These are phyloP conservation scores for Mystacornis crossleyi DNA, from an alignment of 2,113 vertebrate genomes.

Conservation along the genomic window DNA sequence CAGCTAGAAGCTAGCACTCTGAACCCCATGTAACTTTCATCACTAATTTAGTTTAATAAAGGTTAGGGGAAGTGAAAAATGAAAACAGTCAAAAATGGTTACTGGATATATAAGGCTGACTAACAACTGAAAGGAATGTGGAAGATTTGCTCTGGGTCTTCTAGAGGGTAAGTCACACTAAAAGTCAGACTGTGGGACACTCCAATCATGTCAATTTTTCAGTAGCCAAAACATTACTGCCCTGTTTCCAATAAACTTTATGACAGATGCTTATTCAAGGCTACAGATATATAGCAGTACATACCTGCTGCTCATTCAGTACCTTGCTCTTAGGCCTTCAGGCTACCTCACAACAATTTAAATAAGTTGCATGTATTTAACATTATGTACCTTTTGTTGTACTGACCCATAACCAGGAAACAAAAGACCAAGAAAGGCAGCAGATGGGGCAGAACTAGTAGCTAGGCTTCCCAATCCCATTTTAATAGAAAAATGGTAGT, in stretches of 20 bases:
- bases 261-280: neutral
- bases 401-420: neutral
- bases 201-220: neutral
- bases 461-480: neutral
- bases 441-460: neutral
- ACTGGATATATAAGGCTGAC: neutral
- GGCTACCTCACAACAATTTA: neutral
- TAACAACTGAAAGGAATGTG: rapidly evolving
- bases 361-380: neutral
- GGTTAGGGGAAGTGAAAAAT: neutral
- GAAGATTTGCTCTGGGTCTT: neutral
- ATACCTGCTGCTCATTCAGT: neutral
- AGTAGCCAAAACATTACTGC: neutral
- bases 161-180: neutral
- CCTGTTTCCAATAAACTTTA: neutral
- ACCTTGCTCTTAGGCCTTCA: neutral
- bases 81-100: neutral
- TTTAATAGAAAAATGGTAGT: neutral
- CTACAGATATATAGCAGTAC: neutral
- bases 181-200: neutral
- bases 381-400: neutral
- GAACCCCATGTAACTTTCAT: neutral
- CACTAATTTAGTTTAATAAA: neutral
- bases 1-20: neutral
- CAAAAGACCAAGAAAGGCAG: neutral